These are phyloP conservation scores for Lagorchestes hirsutus DNA, from an alignment of 2,797 vertebrate species.

Conservation along the genomic window DNA sequence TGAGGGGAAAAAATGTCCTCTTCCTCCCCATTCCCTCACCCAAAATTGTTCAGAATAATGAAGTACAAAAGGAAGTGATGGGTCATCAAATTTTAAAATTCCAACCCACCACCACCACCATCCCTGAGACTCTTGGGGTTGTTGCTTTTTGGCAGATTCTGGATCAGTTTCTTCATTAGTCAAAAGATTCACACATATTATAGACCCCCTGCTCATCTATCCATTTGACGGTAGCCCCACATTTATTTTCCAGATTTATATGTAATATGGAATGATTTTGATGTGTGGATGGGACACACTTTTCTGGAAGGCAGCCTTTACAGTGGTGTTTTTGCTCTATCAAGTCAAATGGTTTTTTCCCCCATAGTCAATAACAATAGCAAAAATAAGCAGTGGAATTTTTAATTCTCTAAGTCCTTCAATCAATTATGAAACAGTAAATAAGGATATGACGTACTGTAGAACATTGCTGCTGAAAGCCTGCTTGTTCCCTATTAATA, in stretches of 20 bases:
- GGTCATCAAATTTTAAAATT: not conserved
- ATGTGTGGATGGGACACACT: not conserved
- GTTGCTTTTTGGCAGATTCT: not conserved
- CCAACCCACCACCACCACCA: no score
- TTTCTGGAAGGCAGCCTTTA: not conserved
- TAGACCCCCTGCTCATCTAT: not conserved
- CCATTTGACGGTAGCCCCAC: not conserved
- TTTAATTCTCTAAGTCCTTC: not conserved
- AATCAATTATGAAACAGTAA: not conserved
- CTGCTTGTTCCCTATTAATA: not conserved
- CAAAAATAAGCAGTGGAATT: not conserved
- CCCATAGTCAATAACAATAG: not conserved
- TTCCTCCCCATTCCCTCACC: not conserved
- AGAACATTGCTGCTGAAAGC: not conserved
- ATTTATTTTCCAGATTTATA: not conserved
- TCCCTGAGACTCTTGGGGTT: not conserved
- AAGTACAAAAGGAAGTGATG: not conserved
- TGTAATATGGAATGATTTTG: not conserved
- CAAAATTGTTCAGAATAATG: not conserved
- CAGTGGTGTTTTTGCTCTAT: not conserved
- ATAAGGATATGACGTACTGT: not conserved
- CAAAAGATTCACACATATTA: not conserved
- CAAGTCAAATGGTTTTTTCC: not conserved
- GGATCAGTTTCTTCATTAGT: not conserved
- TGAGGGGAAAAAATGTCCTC: not conserved